Percentiles rank a stretch among this genome's conserved stretches.
These are phyloP conservation scores for Lophotriccus pileatus DNA, from an alignment of 2,797 vertebrate genomes.

Conservation along the genomic window DNA sequence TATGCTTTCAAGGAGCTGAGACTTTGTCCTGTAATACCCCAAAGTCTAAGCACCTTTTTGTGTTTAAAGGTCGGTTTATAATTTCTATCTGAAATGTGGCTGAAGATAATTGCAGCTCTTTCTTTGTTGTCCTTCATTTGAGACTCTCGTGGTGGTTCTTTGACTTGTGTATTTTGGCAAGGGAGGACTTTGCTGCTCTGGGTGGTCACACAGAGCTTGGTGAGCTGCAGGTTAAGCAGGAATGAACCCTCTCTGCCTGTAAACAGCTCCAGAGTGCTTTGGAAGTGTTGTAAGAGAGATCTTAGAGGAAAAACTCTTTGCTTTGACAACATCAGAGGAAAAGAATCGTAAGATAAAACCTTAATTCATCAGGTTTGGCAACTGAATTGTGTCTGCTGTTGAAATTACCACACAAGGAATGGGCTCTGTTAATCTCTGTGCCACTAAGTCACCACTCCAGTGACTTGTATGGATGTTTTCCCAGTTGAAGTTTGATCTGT, in stretches of 20 bases:
- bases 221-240: background rate
- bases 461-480: background rate
- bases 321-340: background rate
- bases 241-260: background rate
- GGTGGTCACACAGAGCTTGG: background rate
- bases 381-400: background rate
- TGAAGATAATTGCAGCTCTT: background rate
- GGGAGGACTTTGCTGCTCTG: background rate
- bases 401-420: background rate
- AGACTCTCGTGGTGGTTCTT: background rate
- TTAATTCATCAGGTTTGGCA: background rate
- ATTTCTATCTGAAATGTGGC: background rate
- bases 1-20: background rate
- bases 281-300: background rate
- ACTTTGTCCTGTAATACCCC: background rate
- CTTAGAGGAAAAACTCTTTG: background rate
- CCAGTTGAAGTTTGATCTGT: background rate
- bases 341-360: background rate
- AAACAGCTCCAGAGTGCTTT: background rate
- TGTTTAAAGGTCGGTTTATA: background rate
- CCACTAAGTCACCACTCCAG: background rate
- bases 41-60: background rate
- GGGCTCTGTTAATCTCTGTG: background rate
- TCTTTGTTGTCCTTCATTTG: background rate
- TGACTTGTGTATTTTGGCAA: background rate